Conservation (phyloP, 2,888 invertebrate species). For the Dorcus hopei region DNA sequence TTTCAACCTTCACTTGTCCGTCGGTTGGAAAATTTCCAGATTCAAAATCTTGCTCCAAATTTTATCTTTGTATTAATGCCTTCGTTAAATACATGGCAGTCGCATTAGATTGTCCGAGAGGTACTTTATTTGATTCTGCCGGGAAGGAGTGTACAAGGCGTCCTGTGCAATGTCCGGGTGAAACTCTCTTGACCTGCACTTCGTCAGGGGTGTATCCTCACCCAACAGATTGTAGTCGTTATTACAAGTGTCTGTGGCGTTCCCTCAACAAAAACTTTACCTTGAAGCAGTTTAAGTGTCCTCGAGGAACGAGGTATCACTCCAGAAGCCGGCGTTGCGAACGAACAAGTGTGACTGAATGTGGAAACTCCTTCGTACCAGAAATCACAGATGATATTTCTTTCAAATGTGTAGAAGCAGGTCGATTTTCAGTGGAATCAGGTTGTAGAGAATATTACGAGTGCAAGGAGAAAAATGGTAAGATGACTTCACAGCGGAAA, state of each 20-base stretch:
- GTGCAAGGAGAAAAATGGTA: conserved; percentile 45
- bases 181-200: conserved; percentile 30
- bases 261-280: conserved; percentile 52
- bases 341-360: neutral
- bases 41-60: conserved; percentile 31
- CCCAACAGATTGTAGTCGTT: conserved; percentile 52
- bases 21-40: conserved; percentile 35
- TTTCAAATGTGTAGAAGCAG: conserved; percentile 45
- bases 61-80: conserved; percentile 35
- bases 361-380: neutral
- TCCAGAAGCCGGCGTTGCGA: conserved; percentile 1
- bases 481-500: conserved; percentile 43
- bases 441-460: conserved; percentile 52
- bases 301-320: conserved; percentile 29
- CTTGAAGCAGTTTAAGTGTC: conserved; percentile 53
- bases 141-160: conserved; percentile 32
- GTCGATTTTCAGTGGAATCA: conserved; percentile 46
- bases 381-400: neutral
- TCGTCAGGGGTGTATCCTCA: conserved; percentile 53
- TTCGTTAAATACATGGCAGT: conserved; percentile 26
- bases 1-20: conserved; percentile 28
- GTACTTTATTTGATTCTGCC: conserved; percentile 32
- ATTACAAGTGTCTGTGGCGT: conserved; percentile 55
- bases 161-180: conserved; percentile 38
- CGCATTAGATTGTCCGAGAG: conserved; percentile 30